phyloP scores from a whole-genome alignment of 1,140 invertebrate genomes.

The Acromyrmex heyeri region DNA sequence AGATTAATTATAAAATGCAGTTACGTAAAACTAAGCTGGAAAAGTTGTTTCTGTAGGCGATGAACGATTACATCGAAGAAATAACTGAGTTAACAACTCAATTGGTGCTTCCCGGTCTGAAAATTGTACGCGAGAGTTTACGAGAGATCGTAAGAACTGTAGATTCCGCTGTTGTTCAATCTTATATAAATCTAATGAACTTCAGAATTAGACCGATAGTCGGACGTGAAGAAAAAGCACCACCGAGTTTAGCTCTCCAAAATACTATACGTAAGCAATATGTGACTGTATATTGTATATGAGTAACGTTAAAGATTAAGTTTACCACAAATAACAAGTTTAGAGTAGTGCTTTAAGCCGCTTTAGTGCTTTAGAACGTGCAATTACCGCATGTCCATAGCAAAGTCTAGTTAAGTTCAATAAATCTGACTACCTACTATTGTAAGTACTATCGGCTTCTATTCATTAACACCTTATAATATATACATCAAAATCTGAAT shows the following conservation, averaged over 20 bases:
- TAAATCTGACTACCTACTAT: not conserved
- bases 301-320: not conserved
- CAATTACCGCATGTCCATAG: no score
- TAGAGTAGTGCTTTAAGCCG: not conserved
- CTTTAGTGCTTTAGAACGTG: not conserved
- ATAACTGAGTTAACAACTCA: slow-evolving; percentile 87
- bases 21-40: not conserved
- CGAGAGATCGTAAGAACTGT: slow-evolving; percentile 88
- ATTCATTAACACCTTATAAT: slow-evolving; percentile 12
- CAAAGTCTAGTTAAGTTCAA: slow-evolving; percentile 14
- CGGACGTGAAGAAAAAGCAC: slow-evolving; percentile 87
- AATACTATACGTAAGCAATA: slow-evolving; percentile 85
- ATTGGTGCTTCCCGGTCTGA: slow-evolving; percentile 88
- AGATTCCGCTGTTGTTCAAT: slow-evolving; percentile 87
- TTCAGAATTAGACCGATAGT: slow-evolving; percentile 87
- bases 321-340: not conserved
- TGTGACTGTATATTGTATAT: not conserved
- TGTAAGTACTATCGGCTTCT: not conserved
- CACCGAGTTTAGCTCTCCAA: slow-evolving; percentile 84
- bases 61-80: slow-evolving; percentile 70
- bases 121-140: slow-evolving; percentile 85
- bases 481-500: not conserved
- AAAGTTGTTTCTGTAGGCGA: slow-evolving; percentile 54
- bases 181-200: slow-evolving; percentile 88
- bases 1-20: not conserved